A percentile compares a stretch with the other conserved stretches of the same genome.
Evolutionary conservation across 1,140 invertebrate genomes (phyloP).

Genomic region (Arion vulgaris): DNA sequence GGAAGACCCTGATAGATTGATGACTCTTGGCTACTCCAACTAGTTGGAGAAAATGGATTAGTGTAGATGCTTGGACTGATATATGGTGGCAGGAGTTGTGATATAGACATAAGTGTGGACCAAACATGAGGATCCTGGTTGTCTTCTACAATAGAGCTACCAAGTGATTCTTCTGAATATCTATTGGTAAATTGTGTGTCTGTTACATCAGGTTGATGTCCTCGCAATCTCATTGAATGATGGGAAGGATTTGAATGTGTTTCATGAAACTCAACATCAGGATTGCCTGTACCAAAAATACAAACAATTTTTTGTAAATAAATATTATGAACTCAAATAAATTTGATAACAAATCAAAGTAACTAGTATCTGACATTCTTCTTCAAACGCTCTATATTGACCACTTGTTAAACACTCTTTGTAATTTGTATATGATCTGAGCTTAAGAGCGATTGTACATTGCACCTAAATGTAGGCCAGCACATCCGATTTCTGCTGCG

Average conservation of each 20-base stretch:
- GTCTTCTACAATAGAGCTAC: not conserved
- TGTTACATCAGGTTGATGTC: not conserved
- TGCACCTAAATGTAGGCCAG: too few relatives aligned
- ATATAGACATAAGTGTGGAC: not conserved
- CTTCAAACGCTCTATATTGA: too few relatives aligned
- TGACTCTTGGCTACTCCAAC: not conserved
- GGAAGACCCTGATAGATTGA: constrained; percentile 1
- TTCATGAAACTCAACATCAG: not conserved
- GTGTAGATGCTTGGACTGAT: not conserved
- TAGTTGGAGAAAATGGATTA: not conserved
- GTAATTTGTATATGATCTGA: too few relatives aligned
- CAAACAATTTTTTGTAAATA: too few relatives aligned
- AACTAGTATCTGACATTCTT: too few relatives aligned
- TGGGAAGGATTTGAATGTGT: not conserved
- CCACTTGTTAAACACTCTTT: too few relatives aligned
- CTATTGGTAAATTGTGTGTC: not conserved
- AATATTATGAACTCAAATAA: too few relatives aligned
- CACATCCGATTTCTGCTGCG: too few relatives aligned
- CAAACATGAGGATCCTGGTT: not conserved
- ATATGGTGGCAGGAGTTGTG: not conserved
- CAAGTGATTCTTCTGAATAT: not conserved
- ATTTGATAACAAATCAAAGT: too few relatives aligned
- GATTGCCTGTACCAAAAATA: too few relatives aligned
- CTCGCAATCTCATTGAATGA: not conserved
- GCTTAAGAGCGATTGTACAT: too few relatives aligned